phyloP scores from a whole-genome alignment of 2,113 vertebrate genomes.

The Dendrocopos noguchii region DNA sequence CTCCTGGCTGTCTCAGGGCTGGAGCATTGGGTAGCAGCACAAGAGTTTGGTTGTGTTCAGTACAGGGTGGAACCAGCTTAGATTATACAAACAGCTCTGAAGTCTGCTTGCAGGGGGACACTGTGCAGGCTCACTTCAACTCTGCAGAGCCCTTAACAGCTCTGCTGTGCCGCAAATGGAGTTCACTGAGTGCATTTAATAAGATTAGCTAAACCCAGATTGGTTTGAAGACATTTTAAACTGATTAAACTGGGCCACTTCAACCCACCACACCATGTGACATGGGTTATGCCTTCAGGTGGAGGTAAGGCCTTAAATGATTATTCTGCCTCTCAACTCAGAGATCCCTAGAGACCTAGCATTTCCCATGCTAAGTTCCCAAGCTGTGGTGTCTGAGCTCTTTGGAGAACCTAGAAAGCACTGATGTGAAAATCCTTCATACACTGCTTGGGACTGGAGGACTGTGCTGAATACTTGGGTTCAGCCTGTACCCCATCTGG shows the following conservation, averaged over 20 bases:
- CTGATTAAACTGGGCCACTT: background rate
- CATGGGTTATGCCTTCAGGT: background rate
- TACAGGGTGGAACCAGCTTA: background rate
- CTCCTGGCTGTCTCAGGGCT: background rate
- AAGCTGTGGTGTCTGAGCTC: background rate
- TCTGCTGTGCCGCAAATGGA: background rate
- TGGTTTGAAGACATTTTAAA: conserved; percentile 27
- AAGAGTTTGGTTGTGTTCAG: background rate
- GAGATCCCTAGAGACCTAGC: background rate
- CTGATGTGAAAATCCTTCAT: background rate
- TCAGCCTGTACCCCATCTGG: background rate
- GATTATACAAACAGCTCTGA: background rate
- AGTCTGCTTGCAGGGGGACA: background rate
- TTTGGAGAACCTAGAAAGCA: background rate
- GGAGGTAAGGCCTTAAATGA: background rate
- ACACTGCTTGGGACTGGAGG: background rate
- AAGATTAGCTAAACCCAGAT: background rate
- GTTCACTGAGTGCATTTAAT: background rate
- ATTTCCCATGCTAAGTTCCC: background rate
- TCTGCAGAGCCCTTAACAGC: background rate
- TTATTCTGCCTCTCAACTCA: background rate
- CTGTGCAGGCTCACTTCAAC: too few species aligned
- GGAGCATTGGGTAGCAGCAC: background rate
- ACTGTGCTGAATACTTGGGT: background rate
- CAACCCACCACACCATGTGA: background rate